A percentile compares a stretch with the other conserved stretches of the same genome.
Conservation (phyloP, 2,888 invertebrate genomes). For the Pediacus dermestoides region DNA sequence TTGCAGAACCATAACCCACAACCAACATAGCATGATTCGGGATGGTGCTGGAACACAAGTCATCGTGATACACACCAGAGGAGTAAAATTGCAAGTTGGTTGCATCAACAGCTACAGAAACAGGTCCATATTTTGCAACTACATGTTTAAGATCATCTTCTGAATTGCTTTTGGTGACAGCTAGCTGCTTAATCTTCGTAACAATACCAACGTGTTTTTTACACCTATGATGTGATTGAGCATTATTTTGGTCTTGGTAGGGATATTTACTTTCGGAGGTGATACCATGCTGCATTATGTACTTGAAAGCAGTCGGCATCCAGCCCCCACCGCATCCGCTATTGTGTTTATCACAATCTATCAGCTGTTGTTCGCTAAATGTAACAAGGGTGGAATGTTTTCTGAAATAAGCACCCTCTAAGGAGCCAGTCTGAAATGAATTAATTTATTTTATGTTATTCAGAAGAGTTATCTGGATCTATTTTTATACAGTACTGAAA, state of each 20-base stretch:
- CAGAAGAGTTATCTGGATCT: neutral
- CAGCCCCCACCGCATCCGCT: slow-evolving; percentile 80
- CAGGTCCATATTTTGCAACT: slow-evolving; percentile 77
- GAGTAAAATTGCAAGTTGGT: slow-evolving; percentile 83
- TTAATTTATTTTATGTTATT: neutral
- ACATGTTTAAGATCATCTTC: slow-evolving; percentile 14
- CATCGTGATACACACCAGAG: too few relatives aligned
- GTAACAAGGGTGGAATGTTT: slow-evolving; percentile 53
- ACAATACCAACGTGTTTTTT: slow-evolving; percentile 5
- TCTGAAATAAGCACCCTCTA: neutral
- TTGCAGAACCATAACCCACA: too few relatives aligned
- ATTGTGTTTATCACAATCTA: slow-evolving; percentile 68
- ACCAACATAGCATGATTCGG: too few relatives aligned
- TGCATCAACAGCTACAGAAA: slow-evolving; percentile 86
- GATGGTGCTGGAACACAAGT: too few relatives aligned
- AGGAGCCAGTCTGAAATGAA: neutral
- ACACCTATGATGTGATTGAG: too few relatives aligned
- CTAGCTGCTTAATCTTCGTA: slow-evolving; percentile 2
- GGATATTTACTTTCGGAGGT: slow-evolving; percentile 81
- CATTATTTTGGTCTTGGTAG: slow-evolving; percentile 49
- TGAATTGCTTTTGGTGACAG: too few relatives aligned
- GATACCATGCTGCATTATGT: slow-evolving; percentile 74
- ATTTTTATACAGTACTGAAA: slow-evolving; percentile 1
- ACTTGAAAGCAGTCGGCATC: slow-evolving; percentile 73
- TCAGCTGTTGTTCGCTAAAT: slow-evolving; percentile 58